These are phyloP conservation scores for Chionis minor DNA, from an alignment of 2,113 vertebrate genomes.

Conservation along the genomic window DNA sequence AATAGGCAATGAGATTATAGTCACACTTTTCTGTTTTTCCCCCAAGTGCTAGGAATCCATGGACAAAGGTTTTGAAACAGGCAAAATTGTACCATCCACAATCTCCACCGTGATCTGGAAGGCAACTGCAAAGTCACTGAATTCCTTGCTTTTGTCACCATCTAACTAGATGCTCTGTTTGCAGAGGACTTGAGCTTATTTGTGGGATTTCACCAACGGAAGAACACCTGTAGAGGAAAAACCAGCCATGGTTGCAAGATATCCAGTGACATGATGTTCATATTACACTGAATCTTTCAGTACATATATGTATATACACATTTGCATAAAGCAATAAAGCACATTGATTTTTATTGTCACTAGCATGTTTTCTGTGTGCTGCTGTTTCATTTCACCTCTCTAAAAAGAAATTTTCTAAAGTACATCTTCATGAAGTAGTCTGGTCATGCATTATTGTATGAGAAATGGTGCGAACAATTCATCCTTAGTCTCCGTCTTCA, in stretches of 20 bases:
- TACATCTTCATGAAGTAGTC: not conserved
- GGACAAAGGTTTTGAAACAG: accelerated
- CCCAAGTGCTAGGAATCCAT: not conserved
- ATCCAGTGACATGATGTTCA: not conserved
- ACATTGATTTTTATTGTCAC: not conserved
- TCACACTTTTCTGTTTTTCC: not conserved
- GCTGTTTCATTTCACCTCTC: not conserved
- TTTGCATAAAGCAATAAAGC: not conserved
- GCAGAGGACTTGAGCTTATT: not conserved
- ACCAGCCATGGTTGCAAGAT: not conserved
- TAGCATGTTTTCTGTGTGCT: not conserved
- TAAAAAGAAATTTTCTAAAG: not conserved
- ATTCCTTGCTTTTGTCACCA: not conserved
- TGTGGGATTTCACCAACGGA: not conserved
- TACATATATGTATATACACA: accelerated
- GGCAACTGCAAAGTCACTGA: not conserved
- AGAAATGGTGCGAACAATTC: not conserved
- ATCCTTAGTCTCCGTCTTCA: not conserved
- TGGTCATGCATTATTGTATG: not conserved
- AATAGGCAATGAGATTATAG: not conserved
- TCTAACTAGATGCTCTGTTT: not conserved
- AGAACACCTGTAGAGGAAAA: not conserved
- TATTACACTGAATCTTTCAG: not conserved
- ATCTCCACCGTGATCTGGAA: not conserved
- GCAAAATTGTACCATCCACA: not conserved